A percentile compares a stretch with the other conserved stretches of the same genome.
Conservation (phyloP, 2,113 vertebrate species). For the Saccopteryx leptura region DNA sequence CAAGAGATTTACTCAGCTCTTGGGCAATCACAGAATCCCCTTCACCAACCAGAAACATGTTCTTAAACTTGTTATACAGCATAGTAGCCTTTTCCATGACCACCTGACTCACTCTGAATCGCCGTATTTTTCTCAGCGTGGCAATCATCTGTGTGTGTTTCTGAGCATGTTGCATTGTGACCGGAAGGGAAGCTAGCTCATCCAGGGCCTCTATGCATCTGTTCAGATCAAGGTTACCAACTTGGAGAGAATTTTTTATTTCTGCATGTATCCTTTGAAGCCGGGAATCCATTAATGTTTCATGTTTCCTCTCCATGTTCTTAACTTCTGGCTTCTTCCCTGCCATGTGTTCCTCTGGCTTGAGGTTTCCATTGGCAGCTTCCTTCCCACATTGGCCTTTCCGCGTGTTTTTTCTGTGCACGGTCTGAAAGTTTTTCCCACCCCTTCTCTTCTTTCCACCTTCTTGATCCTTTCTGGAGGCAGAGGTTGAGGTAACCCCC, state of each 20-base stretch:
- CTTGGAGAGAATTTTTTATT: conserved; percentile 98
- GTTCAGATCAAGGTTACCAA: conserved; percentile 93
- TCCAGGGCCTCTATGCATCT: background rate
- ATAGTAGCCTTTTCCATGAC: background rate
- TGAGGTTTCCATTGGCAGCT: conserved; percentile 89
- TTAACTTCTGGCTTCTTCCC: background rate
- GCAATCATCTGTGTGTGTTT: background rate
- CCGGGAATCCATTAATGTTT: background rate
- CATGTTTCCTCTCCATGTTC: background rate
- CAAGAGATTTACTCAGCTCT: conserved; percentile 97
- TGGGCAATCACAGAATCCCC: conserved; percentile 96
- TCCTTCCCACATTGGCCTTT: conserved; percentile 92
- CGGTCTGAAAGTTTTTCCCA: conserved; percentile 86
- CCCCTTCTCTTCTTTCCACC: conserved; percentile 92
- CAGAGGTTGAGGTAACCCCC: conserved; percentile 90
- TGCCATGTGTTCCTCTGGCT: conserved; percentile 92
- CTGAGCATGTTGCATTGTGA: background rate
- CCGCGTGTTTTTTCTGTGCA: conserved; percentile 89
- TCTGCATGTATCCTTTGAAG: conserved; percentile 95
- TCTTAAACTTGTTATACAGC: conserved; percentile 97
- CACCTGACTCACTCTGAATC: background rate
- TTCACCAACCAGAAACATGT: conserved; percentile 92
- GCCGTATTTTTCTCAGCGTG: background rate
- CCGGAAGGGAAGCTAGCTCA: background rate
- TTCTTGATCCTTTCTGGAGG: conserved; percentile 89